Percentiles rank a stretch among this genome's conserved stretches.
Conservation (phyloP, 2,888 invertebrate genomes). For the Corythucha ciliata region DNA sequence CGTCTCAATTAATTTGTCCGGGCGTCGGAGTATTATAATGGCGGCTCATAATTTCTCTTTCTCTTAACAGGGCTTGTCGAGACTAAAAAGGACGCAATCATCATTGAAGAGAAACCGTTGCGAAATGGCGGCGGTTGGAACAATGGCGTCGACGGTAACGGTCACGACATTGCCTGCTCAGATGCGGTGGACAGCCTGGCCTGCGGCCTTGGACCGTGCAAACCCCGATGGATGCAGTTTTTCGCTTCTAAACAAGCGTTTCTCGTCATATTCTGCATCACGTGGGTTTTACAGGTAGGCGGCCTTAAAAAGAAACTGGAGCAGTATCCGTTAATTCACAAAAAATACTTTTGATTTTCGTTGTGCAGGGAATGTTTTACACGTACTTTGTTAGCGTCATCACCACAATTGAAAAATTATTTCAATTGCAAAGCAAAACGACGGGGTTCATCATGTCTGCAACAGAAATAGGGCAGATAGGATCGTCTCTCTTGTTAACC, state of each 20-base stretch:
- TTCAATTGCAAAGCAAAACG: slow-evolving; percentile 83
- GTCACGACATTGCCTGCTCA: no score
- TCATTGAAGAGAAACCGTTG: no score
- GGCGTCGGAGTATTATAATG: no score
- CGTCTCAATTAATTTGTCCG: no score
- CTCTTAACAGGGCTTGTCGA: no score
- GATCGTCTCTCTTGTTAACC: slow-evolving; percentile 75
- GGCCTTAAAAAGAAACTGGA: no score
- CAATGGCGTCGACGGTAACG: no score
- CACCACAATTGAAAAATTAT: slow-evolving; percentile 85
- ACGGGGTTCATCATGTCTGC: slow-evolving; percentile 83
- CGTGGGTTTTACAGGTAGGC: slow-evolving; percentile 57
- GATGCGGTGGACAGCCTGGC: slow-evolving; percentile 47
- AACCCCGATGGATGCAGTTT: slow-evolving; percentile 62
- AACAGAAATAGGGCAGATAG: slow-evolving; percentile 87
- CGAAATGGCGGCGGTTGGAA: no score
- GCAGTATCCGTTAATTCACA: no score
- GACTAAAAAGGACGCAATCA: no score
- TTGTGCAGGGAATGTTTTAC: slow-evolving; percentile 70
- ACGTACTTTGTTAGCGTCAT: slow-evolving; percentile 90
- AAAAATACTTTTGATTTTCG: no score
- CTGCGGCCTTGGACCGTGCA: slow-evolving; percentile 73
- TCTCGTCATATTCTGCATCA: slow-evolving; percentile 76
- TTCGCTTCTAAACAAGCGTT: slow-evolving; percentile 83
- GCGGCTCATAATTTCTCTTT: no score